Conservation (phyloP, 2,113 vertebrate genomes). For the Spheniscus mendiculus region DNA sequence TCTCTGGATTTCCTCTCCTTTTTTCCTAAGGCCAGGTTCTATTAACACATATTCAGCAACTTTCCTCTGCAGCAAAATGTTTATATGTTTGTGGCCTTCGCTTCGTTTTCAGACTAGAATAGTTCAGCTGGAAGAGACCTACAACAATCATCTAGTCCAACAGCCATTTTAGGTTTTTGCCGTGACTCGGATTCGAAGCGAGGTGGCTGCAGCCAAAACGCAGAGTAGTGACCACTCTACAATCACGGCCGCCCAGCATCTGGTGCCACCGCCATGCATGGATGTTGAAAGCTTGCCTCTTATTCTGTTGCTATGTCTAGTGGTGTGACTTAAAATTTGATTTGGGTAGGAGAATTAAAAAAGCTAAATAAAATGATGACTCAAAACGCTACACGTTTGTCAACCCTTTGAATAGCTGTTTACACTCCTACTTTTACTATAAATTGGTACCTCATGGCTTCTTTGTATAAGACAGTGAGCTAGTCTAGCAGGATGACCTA, state of each 20-base stretch:
- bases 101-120: background rate
- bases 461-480: slow-evolving; percentile 20
- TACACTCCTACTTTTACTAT: slow-evolving; percentile 14
- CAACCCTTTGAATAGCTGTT: background rate
- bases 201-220: background rate
- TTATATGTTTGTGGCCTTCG: background rate
- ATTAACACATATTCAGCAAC: background rate
- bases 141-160: background rate
- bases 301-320: background rate
- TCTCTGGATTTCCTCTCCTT: background rate
- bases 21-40: background rate
- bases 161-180: background rate
- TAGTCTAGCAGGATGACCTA: slow-evolving; percentile 70
- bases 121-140: background rate
- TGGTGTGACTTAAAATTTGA: background rate
- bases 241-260: fast-evolving
- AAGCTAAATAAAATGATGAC: slow-evolving; percentile 26
- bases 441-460: slow-evolving; percentile 24
- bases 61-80: background rate
- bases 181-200: fast-evolving
- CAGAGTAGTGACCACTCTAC: background rate
- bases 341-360: background rate
- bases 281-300: background rate
- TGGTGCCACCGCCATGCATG: fast-evolving
- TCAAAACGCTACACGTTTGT: background rate